Conservation (phyloP, 2,797 vertebrate genomes). For the Muscicapa striata region DNA sequence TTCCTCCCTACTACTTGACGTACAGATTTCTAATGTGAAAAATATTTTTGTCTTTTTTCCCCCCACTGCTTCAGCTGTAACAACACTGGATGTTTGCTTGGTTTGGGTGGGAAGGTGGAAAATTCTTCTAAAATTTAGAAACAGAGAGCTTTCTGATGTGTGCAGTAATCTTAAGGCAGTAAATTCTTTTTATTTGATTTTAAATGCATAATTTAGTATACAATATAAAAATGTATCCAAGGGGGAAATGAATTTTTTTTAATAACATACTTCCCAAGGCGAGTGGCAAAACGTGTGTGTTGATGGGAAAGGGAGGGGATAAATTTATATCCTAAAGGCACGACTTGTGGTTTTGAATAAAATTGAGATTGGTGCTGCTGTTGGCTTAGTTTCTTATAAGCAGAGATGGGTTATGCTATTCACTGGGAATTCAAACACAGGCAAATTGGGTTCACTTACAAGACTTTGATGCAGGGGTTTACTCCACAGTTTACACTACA, state of each 20-base stretch:
- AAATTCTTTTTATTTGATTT: constrained; percentile 70
- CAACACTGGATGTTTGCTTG: constrained; percentile 63
- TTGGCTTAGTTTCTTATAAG: constrained; percentile 50
- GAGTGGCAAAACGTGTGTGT: constrained; percentile 15
- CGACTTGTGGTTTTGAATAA: constrained; percentile 60
- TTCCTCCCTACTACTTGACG: not conserved
- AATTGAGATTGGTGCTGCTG: constrained; percentile 48
- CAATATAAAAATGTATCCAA: constrained; percentile 65
- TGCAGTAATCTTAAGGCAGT: constrained; percentile 57
- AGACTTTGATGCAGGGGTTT: not conserved
- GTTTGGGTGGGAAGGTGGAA: constrained; percentile 62
- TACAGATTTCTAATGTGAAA: constrained; percentile 28
- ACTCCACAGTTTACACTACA: not conserved
- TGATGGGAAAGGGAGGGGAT: constrained; percentile 57
- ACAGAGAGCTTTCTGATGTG: constrained; percentile 60
- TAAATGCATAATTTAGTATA: constrained; percentile 71
- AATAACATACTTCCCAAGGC: constrained; percentile 53
- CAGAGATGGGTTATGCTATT: constrained; percentile 18
- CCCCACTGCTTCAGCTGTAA: constrained; percentile 44
- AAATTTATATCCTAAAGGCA: constrained; percentile 64
- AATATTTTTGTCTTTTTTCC: not conserved
- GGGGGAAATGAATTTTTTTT: constrained; percentile 55
- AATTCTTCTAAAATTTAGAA: constrained; percentile 60
- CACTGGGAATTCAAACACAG: constrained; percentile 6
- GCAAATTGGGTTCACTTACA: constrained; percentile 12